Conservation (phyloP, 2,113 vertebrate species). For the Neotoma lepida region DNA sequence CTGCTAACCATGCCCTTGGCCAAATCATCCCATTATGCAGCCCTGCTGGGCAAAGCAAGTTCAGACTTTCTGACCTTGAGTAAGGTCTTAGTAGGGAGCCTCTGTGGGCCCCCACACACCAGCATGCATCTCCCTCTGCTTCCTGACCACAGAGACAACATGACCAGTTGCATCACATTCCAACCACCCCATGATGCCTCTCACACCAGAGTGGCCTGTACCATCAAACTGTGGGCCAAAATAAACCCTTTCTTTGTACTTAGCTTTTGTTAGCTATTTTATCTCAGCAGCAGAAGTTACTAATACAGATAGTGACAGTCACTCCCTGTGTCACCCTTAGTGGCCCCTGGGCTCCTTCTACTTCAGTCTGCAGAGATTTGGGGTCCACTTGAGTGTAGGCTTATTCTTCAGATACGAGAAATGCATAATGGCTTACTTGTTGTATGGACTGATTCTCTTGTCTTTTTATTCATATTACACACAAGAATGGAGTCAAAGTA, state of each 20-base stretch:
- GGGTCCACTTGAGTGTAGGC: not conserved
- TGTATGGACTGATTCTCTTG: not conserved
- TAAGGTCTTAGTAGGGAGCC: no score
- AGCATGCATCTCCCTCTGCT: not conserved
- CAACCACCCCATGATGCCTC: not conserved
- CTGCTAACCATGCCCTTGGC: no score
- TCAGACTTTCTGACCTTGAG: no score
- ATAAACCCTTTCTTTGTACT: not conserved
- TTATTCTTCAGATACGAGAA: not conserved
- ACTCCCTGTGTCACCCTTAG: rapidly evolving
- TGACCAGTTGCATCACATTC: not conserved
- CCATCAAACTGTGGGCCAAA: not conserved
- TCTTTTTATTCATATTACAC: not conserved
- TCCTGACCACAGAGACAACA: not conserved
- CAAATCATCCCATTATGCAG: no score
- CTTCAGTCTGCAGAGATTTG: not conserved
- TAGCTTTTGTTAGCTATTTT: not conserved
- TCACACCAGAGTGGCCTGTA: no score
- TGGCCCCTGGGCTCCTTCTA: not conserved
- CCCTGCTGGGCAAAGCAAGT: no score
- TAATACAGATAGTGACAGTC: not conserved
- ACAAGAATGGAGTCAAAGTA: not conserved
- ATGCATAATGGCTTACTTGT: not conserved
- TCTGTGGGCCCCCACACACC: no score
- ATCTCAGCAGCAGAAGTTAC: not conserved